A percentile compares a stretch with the other conserved stretches of the same genome.
Evolutionary conservation across 1,140 invertebrate genomes (phyloP).

Genomic region (Aphaenogaster floridana): DNA sequence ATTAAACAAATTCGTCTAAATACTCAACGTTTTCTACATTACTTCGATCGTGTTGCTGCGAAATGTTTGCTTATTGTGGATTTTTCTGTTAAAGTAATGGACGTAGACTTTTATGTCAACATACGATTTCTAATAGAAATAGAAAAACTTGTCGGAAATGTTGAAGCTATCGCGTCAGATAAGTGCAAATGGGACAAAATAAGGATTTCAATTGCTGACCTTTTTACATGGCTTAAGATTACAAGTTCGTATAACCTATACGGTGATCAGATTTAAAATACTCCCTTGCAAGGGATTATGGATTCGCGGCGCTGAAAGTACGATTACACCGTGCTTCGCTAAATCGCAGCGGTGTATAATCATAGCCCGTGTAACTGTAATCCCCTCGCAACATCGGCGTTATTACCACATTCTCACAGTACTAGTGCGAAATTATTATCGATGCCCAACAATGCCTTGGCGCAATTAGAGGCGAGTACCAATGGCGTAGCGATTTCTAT

Average conservation of each 20-base stretch:
- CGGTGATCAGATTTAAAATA: conserved; percentile 20
- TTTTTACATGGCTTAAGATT: background rate
- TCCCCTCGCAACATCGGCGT: conserved; percentile 54
- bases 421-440: conserved; percentile 68
- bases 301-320: conserved; percentile 25
- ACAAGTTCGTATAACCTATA: conserved; percentile 18
- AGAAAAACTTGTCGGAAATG: background rate
- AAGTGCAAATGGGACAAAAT: background rate
- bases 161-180: background rate
- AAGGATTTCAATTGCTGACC: background rate
- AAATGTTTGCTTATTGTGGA: background rate
- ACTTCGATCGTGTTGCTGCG: background rate
- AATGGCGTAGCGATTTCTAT: conserved; percentile 27
- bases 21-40: background rate
- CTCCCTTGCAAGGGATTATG: conserved; percentile 43
- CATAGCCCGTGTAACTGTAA: conserved; percentile 49
- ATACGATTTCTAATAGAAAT: background rate
- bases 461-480: conserved; percentile 63
- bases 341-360: conserved; percentile 66
- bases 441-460: conserved; percentile 65
- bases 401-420: conserved; percentile 62
- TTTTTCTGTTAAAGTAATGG: background rate
- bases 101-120: background rate
- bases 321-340: conserved; percentile 54
- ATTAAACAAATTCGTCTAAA: conserved; percentile 71